Evolutionary conservation across 2,888 invertebrate species (phyloP), one percentile per base, ranked within the genome.

Genomic region (Rhaphigaster nebulosa): DNA sequence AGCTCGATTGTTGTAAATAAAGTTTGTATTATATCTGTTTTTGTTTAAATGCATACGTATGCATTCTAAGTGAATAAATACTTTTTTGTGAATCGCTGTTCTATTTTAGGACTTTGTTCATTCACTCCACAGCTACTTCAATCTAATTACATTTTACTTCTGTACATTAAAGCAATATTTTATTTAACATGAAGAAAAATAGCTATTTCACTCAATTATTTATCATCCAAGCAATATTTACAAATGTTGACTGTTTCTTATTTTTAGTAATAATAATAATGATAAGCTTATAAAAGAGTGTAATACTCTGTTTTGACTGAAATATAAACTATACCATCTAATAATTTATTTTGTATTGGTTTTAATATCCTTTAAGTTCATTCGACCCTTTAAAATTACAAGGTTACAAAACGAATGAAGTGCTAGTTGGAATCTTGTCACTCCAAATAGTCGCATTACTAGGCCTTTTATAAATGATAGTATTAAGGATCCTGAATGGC

Each of bases 231-330:
- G 38, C 38, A 38, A 76, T 76, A 38, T 76, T 38, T 76, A 20
- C 34, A 76, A 6, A 18, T 84, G 45, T 84, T 84, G 84, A 50
- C 84, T 84, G 84, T 84, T 84, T 38, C 84, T 84, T 84, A 45
- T n/a, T 84, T 84, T 45, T 84, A 84, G 84, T 45, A 84, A 45
- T 41, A 76, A 76, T 76, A 41, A 41, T 80, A 80, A n/a, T n/a
- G n/a, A 80, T 84, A 50, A 84, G 45, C 45, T 84, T 84, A 50
- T 84, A 84, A 50, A 84, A 84, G 84, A 84, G 84, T 84, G 15
- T n/a, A 84, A 84, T 45, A 84, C 84, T 84, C 84, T n/a, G 13
- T 84, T 84, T 87, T 88, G 88, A 88, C 88, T 88, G 88, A 54
- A 60, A 88, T 88, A 56, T 13, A 56, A 88, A 87, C n/a, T 88